Evolutionary conservation across 2,888 invertebrate species (phyloP), one percentile per base, ranked within the genome.

Genomic region (Amphipyra tragopoginis): DNA sequence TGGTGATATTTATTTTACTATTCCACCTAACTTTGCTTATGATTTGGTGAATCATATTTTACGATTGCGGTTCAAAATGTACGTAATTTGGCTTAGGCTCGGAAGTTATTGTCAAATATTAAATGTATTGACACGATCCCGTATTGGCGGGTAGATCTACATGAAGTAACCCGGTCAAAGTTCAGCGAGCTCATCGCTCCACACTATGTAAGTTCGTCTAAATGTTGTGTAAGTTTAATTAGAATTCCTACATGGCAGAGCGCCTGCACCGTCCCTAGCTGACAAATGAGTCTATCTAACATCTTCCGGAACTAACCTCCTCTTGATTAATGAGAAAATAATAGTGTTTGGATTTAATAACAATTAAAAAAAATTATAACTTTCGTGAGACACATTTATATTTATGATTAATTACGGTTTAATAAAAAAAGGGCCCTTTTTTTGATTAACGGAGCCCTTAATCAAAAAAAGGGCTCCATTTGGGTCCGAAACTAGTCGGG

Each of bases 181-280:
- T 89, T 90, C 84, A 78, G 65, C 70, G 74, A 79, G 82, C 88
- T 87, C 89, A 84, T 87, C 84, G 78, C 81, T 72, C 81, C 77
- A 80, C 72, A 74, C 83, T 86, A 83, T 85, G 85, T 88, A 87
- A 90, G 86, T 89, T 90, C 79, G 79, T 85, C 86, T 84, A 85
- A 89, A 88, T 86, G 88, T 85, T 87, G 88, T 87, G 85, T 89
- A 90, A 90, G 85, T 90, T 90, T 89, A 90, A 90, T 89, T 90
- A 89, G 89, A 89, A 90, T 88, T 89, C 89, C 88, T 83, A 83
- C 83, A 85, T 74, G 79, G 79, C 72, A 79, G 77, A 71, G 79
- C 67, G 70, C 76, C 75, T 74, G 80, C 74, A 64, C 56, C 72
- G 72, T 64, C 83, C 79, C 80, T 79, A 82, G 85, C 85, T 88